Base-by-base conservation (phyloP, 2,113 vertebrate species). In the Trogon surrucura region DNA sequence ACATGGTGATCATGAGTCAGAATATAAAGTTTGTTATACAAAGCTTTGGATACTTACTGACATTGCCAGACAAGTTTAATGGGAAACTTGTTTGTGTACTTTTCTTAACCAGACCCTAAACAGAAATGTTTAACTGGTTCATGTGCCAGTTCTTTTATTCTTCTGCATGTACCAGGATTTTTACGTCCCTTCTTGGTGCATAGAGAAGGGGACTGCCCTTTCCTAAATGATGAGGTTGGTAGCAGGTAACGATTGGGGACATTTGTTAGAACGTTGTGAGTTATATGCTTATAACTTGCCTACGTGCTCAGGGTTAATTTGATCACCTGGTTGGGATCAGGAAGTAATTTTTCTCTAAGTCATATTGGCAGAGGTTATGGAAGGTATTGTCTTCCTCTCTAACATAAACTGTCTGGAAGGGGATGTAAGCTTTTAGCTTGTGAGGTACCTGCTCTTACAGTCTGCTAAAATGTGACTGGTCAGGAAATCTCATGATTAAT, bases 1-100 rank as follows among this genome's bases (percentile, higher is more conserved):
- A 97, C 86, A 75, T 32, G 22, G 73, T 53, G 44, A 92, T 92
- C 45, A 16, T 72, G 77, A 80, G 57, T 87, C 94, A 92, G 80
- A 96, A 84, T 75, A 66, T 45, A 45, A 93, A 91, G 48, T 86
- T 29, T 78, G 47, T 48, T 80, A 58, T 67, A 86, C 13, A 91
- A 80, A 88, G 77, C 16, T 89, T 88, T 72, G 32, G 48, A 71
- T 91, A 36, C 15, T 57, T 50, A 57, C 13, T 87, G 73, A 74
- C 70, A 61, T 53, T 87, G 83, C 70, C 53, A 85, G 61, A 41
- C 13, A 66, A 87, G 48, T 51, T 89, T 92, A 57, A 81, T 3
- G 38, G 44, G 34, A 71, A 92, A 73, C 23, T 88, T 85, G 12
- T 66, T 66, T 73, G 51, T 84, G 16, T 53, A 50, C 32, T 79